These are phyloP conservation scores for Paraplagusia blochii DNA, from an alignment of 2,113 vertebrate genomes.

Conservation along the genomic window DNA sequence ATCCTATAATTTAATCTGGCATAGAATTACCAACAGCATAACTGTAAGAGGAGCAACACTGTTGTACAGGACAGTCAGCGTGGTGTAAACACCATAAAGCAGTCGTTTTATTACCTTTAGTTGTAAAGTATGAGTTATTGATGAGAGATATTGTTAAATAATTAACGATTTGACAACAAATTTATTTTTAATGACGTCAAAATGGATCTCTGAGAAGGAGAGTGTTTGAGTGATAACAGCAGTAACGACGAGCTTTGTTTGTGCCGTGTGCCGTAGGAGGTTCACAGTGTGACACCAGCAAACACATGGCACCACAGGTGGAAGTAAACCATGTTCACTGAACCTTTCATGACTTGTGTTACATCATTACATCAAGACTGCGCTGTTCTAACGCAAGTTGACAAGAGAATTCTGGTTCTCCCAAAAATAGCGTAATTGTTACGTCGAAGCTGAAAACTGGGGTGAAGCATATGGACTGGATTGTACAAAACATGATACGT, in stretches of 20 bases:
- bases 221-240: conserved; percentile 26
- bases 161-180: neutral
- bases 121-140: neutral
- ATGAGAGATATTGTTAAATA: neutral
- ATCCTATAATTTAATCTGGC: conserved; percentile 38
- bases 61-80: neutral
- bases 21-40: conserved; percentile 25
- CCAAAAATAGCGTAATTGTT: neutral
- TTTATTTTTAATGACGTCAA: neutral
- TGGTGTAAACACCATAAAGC: conserved; percentile 4
- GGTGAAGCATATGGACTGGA: no score
- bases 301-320: conserved; percentile 40
- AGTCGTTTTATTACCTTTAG: conserved; percentile 6
- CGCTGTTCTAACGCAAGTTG: neutral
- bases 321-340: conserved; percentile 44
- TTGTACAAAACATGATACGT: no score
- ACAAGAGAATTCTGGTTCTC: neutral
- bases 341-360: conserved; percentile 25
- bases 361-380: conserved; percentile 16
- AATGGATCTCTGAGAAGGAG: neutral
- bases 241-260: conserved; percentile 38
- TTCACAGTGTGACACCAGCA: conserved; percentile 45
- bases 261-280: conserved; percentile 49
- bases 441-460: no score
- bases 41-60: no score